Conservation (phyloP, 2,888 invertebrate species). For the Nebria brevicollis region DNA sequence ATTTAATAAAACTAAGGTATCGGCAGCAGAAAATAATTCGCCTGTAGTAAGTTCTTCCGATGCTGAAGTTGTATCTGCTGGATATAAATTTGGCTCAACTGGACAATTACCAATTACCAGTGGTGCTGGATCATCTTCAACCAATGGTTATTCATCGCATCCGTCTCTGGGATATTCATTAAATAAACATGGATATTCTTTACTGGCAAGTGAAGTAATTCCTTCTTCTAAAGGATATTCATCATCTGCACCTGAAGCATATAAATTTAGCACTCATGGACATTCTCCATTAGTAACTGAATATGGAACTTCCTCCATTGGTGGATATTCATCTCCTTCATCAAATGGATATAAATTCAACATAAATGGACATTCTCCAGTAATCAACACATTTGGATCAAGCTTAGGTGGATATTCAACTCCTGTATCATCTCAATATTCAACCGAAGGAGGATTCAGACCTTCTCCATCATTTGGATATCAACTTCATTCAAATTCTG, state of each 20-base stretch:
- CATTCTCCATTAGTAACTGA: slow-evolving; percentile 1
- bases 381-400: background rate
- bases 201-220: background rate
- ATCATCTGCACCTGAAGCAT: background rate
- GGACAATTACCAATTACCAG: background rate
- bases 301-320: background rate
- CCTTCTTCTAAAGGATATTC: background rate
- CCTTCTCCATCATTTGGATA: background rate
- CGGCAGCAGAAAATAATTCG: background rate
- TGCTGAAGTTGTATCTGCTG: background rate
- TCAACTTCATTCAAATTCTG: background rate
- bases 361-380: background rate
- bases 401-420: background rate
- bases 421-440: background rate
- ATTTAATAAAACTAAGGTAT: background rate
- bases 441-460: slow-evolving; percentile 4
- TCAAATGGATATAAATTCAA: background rate
- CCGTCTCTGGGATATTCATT: background rate
- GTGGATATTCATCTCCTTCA: background rate
- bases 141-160: background rate
- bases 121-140: background rate
- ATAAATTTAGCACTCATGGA: background rate
- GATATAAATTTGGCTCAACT: background rate
- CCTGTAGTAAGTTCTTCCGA: background rate
- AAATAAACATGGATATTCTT: background rate